Conservation (phyloP, 2,797 vertebrate genomes). For the Odontamblyopus lacepedii region DNA sequence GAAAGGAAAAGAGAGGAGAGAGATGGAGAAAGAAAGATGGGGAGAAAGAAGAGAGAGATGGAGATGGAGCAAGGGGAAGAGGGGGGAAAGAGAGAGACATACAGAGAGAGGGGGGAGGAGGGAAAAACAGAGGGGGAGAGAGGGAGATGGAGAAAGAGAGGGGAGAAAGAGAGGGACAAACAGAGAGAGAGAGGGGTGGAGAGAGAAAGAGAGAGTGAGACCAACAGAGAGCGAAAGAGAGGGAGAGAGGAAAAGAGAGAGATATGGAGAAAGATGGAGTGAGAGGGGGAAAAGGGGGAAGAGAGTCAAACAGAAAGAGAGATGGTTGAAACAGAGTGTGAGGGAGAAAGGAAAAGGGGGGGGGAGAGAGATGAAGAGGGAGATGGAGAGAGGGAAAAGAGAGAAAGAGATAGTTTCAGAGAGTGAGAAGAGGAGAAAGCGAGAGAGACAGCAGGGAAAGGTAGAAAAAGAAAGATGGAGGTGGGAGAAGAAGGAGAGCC, state of each 20-base stretch:
- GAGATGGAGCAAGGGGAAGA: slow-evolving; percentile 19
- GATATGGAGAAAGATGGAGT: too few species aligned
- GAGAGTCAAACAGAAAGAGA: slow-evolving; percentile 49
- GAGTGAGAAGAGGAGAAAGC: too few species aligned
- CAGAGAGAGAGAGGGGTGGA: too few species aligned
- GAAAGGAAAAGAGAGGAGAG: slow-evolving; percentile 15
- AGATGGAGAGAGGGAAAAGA: slow-evolving; percentile 30
- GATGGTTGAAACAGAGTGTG: slow-evolving; percentile 18
- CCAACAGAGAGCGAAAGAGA: neutral
- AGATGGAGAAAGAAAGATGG: slow-evolving; percentile 42
- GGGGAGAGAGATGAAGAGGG: too few species aligned
- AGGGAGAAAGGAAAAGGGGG: too few species aligned
- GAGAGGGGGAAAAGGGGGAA: slow-evolving; percentile 49
- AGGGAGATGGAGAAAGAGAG: slow-evolving; percentile 35
- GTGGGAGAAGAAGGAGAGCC: slow-evolving; percentile 4
- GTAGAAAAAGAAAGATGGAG: slow-evolving; percentile 52
- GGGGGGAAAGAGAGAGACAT: slow-evolving; percentile 53
- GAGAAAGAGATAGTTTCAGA: slow-evolving; percentile 25
- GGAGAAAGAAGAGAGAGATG: slow-evolving; percentile 3
- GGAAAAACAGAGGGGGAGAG: too few species aligned
- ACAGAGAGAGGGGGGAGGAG: slow-evolving; percentile 11
- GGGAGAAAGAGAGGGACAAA: slow-evolving; percentile 19
- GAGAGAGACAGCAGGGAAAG: too few species aligned
- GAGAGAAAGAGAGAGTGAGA: too few species aligned
- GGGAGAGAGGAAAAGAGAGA: too few species aligned